Evolutionary conservation across 2,797 vertebrate genomes (phyloP).

Genomic region (Melanotaenia parkinsoni): DNA sequence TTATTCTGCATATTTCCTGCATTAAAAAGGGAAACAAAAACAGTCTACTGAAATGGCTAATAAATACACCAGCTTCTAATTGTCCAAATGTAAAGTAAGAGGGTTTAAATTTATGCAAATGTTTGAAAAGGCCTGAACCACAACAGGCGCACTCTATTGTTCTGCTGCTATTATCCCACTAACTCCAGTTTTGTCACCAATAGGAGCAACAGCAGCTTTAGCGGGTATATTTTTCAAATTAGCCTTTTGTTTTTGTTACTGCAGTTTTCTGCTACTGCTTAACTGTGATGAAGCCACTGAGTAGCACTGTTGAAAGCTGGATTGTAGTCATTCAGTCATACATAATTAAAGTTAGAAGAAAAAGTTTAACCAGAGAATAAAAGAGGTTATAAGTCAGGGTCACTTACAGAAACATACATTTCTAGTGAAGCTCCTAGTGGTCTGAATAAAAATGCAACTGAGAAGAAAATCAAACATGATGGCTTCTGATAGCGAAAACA

Average conservation of each 20-base stretch:
- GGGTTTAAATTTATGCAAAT: background rate
- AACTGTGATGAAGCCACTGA: background rate
- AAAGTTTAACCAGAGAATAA: conserved; percentile 5
- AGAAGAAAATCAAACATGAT: conserved; percentile 52
- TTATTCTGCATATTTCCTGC: background rate
- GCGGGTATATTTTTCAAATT: no score
- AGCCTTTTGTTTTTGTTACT: no score
- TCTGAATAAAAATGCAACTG: conserved; percentile 63
- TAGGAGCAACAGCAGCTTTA: no score
- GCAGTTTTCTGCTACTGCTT: no score
- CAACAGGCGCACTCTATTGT: no score
- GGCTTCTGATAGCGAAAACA: conserved; percentile 74
- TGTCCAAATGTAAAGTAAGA: background rate
- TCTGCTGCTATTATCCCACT: no score
- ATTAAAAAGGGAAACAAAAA: no score
- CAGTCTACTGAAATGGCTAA: conserved; percentile 7
- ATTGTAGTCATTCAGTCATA: conserved; percentile 20
- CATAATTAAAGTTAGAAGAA: conserved; percentile 1
- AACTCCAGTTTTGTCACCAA: no score
- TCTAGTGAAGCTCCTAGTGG: conserved; percentile 68
- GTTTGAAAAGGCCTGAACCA: no score
- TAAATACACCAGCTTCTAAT: conserved; percentile 1
- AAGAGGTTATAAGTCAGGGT: background rate
- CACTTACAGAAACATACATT: conserved; percentile 28
- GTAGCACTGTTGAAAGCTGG: conserved; percentile 43